phyloP scores from a whole-genome alignment of 1,140 invertebrate genomes.

The Anastrepha obliqua region DNA sequence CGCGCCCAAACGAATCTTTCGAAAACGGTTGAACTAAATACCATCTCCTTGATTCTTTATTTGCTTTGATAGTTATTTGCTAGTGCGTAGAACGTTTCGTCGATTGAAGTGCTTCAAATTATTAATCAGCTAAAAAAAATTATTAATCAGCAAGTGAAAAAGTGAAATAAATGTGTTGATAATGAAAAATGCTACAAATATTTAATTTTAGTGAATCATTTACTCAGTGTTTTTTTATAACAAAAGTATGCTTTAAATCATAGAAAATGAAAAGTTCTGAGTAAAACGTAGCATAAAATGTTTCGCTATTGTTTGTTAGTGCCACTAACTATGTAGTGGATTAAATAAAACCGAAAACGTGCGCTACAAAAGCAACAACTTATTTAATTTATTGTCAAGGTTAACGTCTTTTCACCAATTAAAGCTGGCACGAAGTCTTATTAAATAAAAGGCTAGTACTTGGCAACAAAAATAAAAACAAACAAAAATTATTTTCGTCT shows the following conservation, averaged over 20 bases:
- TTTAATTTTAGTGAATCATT: background rate
- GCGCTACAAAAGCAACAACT: background rate
- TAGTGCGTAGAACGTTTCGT: too few relatives aligned
- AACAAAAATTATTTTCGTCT: background rate
- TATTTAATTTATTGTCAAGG: background rate
- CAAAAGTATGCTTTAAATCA: background rate
- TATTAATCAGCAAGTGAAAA: background rate
- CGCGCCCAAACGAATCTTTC: conserved; percentile 1
- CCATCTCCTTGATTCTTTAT: too few relatives aligned
- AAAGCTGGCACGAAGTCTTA: background rate
- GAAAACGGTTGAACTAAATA: background rate
- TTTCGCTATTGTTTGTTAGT: background rate
- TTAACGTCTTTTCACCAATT: background rate
- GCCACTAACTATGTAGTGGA: background rate
- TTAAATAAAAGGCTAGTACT: background rate
- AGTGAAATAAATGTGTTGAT: background rate
- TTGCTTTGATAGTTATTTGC: too few relatives aligned
- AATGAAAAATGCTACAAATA: background rate
- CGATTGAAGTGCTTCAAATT: too few relatives aligned
- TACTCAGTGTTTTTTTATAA: background rate
- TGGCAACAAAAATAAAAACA: background rate
- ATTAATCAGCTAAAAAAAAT: too few relatives aligned
- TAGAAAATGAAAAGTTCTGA: background rate
- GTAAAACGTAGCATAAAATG: background rate
- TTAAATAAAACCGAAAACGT: background rate